phyloP scores from a whole-genome alignment of 2,888 invertebrate genomes.

The Drosophila borborema region DNA sequence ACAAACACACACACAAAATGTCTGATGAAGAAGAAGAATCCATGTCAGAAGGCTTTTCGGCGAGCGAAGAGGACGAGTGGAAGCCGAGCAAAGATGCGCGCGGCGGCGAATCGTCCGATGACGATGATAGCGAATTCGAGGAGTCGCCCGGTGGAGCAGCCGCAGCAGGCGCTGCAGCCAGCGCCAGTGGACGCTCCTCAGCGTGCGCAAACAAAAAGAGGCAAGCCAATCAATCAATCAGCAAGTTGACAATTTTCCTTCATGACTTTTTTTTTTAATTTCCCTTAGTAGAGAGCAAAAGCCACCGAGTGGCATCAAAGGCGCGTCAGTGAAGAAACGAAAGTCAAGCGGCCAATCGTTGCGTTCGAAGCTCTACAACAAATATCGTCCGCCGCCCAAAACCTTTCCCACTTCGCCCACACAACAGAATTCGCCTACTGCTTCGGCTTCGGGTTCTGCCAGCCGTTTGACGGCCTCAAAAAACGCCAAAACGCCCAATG shows the following conservation, averaged over 20 bases:
- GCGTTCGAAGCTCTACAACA: slow-evolving; percentile 80
- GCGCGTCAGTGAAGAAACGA: slow-evolving; percentile 76
- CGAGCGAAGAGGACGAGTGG: slow-evolving; percentile 85
- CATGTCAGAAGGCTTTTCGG: slow-evolving; percentile 83
- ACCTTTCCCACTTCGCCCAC: slow-evolving; percentile 72
- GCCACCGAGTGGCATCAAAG: slow-evolving; percentile 68
- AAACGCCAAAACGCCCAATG: slow-evolving; percentile 81
- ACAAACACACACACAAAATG: slow-evolving; percentile 68
- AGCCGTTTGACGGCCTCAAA: slow-evolving; percentile 73
- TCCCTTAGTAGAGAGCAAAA: slow-evolving; percentile 57
- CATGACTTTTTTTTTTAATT: slow-evolving; percentile 1
- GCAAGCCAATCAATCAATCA: slow-evolving; percentile 37
- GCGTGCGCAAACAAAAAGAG: slow-evolving; percentile 53
- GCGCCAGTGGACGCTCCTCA: slow-evolving; percentile 55
- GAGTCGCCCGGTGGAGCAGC: slow-evolving; percentile 50
- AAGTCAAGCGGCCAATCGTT: slow-evolving; percentile 76
- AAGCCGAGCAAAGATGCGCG: slow-evolving; percentile 73
- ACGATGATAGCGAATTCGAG: slow-evolving; percentile 83
- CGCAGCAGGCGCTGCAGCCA: slow-evolving; percentile 18
- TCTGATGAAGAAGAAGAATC: slow-evolving; percentile 83
- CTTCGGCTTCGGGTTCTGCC: slow-evolving; percentile 68
- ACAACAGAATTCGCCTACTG: slow-evolving; percentile 73
- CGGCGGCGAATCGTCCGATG: slow-evolving; percentile 83
- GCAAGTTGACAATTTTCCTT: slow-evolving; percentile 8
- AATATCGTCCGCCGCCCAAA: slow-evolving; percentile 81